phyloP scores from a whole-genome alignment of 2,797 vertebrate genomes.

The Sebastes vulpes region DNA sequence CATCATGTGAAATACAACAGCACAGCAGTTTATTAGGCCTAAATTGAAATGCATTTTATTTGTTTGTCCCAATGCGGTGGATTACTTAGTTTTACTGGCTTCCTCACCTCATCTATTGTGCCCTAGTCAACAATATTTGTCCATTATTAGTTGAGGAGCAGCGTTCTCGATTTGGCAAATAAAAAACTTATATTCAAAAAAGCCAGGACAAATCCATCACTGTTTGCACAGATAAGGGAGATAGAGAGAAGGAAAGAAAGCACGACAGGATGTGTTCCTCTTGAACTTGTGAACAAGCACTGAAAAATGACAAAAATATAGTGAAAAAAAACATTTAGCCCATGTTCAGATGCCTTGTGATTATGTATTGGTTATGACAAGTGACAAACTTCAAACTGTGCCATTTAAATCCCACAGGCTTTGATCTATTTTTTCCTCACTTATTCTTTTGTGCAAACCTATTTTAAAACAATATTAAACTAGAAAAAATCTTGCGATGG shows the following conservation, averaged over 20 bases:
- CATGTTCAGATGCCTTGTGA: background rate
- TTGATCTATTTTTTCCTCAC: background rate
- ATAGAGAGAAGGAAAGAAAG: background rate
- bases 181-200: slow-evolving; percentile 37
- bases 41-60: slow-evolving; percentile 57
- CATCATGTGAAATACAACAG: slow-evolving; percentile 20
- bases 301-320: slow-evolving; percentile 29
- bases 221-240: slow-evolving; percentile 9
- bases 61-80: slow-evolving; percentile 32
- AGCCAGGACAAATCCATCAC: background rate
- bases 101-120: slow-evolving; percentile 47
- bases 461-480: slow-evolving; percentile 8
- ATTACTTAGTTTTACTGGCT: slow-evolving; percentile 27
- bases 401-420: slow-evolving; percentile 6
- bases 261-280: background rate
- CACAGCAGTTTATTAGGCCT: slow-evolving; percentile 25
- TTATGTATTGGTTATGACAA: slow-evolving; percentile 16
- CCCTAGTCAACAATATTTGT: slow-evolving; percentile 45
- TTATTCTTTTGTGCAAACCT: background rate
- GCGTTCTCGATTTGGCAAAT: slow-evolving; percentile 43
- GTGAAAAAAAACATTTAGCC: background rate
- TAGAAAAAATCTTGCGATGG: background rate
- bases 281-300: slow-evolving; percentile 10
- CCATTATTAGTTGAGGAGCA: slow-evolving; percentile 46
- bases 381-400: slow-evolving; percentile 12